These are phyloP conservation scores for Erebia aethiops DNA, from an alignment of 2,888 invertebrate species.

Conservation along the genomic window DNA sequence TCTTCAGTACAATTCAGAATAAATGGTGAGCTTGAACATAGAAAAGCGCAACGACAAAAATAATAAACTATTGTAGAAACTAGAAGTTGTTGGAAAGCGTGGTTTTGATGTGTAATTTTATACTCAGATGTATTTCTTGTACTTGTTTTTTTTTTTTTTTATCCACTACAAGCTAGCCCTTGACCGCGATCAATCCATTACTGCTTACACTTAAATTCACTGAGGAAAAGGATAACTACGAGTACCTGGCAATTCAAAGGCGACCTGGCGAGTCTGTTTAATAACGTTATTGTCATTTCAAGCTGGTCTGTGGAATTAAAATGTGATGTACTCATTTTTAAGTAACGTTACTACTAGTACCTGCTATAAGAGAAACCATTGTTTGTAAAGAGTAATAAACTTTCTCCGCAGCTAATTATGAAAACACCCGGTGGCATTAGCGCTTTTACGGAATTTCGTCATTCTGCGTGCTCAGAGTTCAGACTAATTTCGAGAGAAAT, in stretches of 20 bases:
- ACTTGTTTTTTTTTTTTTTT: too few species aligned
- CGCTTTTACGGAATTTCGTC: slow-evolving; percentile 41
- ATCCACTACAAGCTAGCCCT: too few species aligned
- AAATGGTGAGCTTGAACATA: not conserved
- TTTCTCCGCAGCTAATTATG: slow-evolving; percentile 39
- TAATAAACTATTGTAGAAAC: not conserved
- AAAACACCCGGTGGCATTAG: slow-evolving; percentile 38
- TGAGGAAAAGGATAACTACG: too few species aligned
- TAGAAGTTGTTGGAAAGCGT: not conserved
- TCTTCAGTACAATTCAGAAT: not conserved
- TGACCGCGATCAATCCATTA: too few species aligned
- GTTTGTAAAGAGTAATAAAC: slow-evolving; percentile 20
- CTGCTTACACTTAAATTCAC: too few species aligned
- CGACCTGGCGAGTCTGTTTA: too few species aligned
- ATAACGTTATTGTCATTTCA: not conserved
- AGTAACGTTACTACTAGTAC: not conserved
- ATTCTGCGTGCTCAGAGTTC: slow-evolving; percentile 44
- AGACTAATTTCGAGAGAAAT: slow-evolving; percentile 59
- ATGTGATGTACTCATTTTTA: not conserved
- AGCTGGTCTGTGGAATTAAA: not conserved
- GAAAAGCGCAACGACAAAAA: not conserved
- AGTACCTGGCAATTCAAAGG: not conserved
- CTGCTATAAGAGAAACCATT: not conserved
- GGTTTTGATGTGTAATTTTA: too few species aligned
- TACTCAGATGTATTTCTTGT: too few species aligned